Evolutionary conservation across 1,140 invertebrate genomes (phyloP).

Genomic region (Argopecten irradians): DNA sequence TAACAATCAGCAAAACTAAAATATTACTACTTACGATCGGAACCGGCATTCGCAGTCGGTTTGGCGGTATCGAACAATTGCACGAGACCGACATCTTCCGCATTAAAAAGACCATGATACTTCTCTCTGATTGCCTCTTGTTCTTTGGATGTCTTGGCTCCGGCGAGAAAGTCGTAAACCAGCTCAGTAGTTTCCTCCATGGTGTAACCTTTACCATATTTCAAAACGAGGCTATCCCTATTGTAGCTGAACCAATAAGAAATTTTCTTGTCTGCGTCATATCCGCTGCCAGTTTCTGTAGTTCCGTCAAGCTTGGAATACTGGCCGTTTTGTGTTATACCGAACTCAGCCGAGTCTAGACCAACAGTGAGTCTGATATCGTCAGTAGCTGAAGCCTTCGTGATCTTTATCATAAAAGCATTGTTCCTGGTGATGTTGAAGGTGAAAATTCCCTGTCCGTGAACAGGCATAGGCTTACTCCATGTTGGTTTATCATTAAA

Average conservation of each 20-base stretch:
- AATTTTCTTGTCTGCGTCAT: not conserved
- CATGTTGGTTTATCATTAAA: no score
- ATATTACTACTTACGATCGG: no score
- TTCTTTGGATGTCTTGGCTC: not conserved
- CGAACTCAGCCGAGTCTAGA: not conserved
- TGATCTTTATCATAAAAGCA: not conserved
- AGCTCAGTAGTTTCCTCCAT: conserved; percentile 12
- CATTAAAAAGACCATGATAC: not conserved
- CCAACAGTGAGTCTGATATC: not conserved
- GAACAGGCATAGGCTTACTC: not conserved
- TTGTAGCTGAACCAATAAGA: conserved; percentile 38
- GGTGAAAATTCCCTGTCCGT: not conserved
- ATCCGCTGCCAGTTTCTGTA: not conserved
- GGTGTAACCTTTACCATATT: conserved; percentile 28
- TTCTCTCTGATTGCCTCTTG: not conserved
- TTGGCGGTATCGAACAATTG: not conserved
- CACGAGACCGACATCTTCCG: not conserved
- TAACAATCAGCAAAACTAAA: no score
- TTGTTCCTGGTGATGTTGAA: not conserved
- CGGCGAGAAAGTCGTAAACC: not conserved
- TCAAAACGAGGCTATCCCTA: conserved; percentile 34
- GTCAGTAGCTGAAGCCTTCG: not conserved
- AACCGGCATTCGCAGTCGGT: no score
- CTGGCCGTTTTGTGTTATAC: not conserved
- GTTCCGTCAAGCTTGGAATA: not conserved